A percentile compares a stretch with the other conserved stretches of the same genome.
These are phyloP conservation scores for Moxostoma hubbsi DNA, from an alignment of 2,797 vertebrate species.

Conservation along the genomic window DNA sequence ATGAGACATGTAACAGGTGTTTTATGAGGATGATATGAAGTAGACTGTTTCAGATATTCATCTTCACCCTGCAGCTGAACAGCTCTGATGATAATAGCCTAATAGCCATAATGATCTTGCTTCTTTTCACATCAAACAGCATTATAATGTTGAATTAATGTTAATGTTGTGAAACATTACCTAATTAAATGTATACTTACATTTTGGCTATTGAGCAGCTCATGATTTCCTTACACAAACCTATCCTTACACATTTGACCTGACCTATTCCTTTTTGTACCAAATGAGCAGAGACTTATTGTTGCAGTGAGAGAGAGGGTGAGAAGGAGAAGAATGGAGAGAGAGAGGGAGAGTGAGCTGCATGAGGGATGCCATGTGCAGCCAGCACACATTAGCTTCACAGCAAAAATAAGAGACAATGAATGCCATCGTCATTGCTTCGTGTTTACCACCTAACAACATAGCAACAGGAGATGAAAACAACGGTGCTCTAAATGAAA, in stretches of 20 bases:
- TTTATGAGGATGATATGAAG: too few species aligned
- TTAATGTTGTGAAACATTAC: too few species aligned
- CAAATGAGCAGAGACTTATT: not conserved
- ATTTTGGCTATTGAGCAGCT: too few species aligned
- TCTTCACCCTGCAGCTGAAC: too few species aligned
- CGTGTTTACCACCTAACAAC: constrained; percentile 42
- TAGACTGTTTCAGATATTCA: too few species aligned
- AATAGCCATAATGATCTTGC: too few species aligned
- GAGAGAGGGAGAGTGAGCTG: constrained; percentile 28
- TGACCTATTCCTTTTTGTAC: constrained; percentile 11
- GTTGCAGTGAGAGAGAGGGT: not conserved
- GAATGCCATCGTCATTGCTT: constrained; percentile 33
- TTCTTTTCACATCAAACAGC: too few species aligned
- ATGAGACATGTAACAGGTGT: too few species aligned
- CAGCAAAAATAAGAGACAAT: constrained; percentile 33
- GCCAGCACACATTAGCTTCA: constrained; percentile 52
- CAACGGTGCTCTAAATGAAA: not conserved
- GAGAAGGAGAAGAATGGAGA: not conserved
- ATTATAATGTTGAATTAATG: too few species aligned
- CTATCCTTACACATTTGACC: not conserved
- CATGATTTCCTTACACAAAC: too few species aligned
- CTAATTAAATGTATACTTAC: too few species aligned
- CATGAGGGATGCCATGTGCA: constrained; percentile 45
- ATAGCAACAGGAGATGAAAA: constrained; percentile 43
- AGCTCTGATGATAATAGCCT: too few species aligned